Base-by-base conservation (phyloP, 2,113 vertebrate genomes). In the Scomber japonicus region DNA sequence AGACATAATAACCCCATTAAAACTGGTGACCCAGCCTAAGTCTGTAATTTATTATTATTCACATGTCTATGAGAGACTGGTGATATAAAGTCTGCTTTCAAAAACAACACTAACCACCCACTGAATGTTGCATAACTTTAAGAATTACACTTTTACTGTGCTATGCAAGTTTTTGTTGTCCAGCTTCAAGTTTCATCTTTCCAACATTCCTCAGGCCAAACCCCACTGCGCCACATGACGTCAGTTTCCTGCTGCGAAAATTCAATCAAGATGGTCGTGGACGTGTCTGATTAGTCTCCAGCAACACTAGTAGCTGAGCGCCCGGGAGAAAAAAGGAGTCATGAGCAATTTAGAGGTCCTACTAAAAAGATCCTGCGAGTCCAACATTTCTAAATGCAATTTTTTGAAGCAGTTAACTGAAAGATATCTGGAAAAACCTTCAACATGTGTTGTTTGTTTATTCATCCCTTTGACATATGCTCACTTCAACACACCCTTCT, bases 181-280 rank as follows among this genome's bases (percentile, higher is more conserved):
- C 13, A 45, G 1, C 7, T 76, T 73, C 64, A 80, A 45, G 78
- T 71, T 83, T 59, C 21, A 11, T 78, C 77, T 76, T 55, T n/a
- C 44, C 61, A 80, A 79, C 83, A 92, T 90, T 92, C 80, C 80
- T 74, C 21, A 54, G 73, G 72, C 80, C 77, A 75, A 87, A 81
- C 83, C 82, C 75, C 10, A 59, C 66, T 17, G 57, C 71, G 60
- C 89, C 91, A 86, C 86, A 90, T 87, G 88, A 91, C 74, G 80
- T 64, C 75, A 61, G 85, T 85, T 88, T 90, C 82, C 82, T 90
- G 77, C 77, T 48, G 85, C 40, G 91, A 76, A 90, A 87, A 92
- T 90, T 89, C 68, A 86, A 65, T 90, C 89, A 90, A 87, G 89
- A 92, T 88, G 90, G 75, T 48, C 0, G 1, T 10, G 55, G 13